Evolutionary conservation across 1,140 invertebrate genomes (phyloP).

Genomic region (Neoseiulus cucumeris): DNA sequence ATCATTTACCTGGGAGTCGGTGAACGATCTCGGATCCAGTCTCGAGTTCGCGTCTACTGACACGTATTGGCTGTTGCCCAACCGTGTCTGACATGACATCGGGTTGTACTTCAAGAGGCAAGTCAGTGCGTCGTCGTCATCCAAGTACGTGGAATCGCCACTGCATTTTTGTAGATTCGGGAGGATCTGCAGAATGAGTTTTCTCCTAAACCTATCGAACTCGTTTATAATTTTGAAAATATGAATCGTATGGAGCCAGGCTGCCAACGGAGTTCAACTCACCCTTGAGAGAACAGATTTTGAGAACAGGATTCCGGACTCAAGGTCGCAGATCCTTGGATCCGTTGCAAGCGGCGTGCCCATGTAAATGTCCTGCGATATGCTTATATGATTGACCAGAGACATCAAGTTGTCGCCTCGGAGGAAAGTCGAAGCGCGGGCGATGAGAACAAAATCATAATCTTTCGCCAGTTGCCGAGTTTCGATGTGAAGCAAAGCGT

Average conservation of each 20-base stretch:
- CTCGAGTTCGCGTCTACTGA: neutral
- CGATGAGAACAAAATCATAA: constrained; percentile 72
- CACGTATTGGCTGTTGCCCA: neutral
- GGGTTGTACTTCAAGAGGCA: neutral
- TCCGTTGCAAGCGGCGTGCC: constrained; percentile 30
- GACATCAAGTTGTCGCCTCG: constrained; percentile 46
- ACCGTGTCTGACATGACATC: neutral
- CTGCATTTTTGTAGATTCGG: neutral
- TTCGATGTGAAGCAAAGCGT: constrained; percentile 65
- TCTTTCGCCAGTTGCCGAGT: constrained; percentile 60
- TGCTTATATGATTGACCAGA: constrained; percentile 50
- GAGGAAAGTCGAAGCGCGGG: constrained; percentile 56
- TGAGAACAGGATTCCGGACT: constrained; percentile 50
- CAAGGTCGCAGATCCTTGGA: constrained; percentile 22
- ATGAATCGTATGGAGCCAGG: constrained; percentile 40
- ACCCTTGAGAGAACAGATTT: constrained; percentile 51
- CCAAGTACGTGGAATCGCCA: neutral
- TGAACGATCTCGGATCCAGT: constrained; percentile 9
- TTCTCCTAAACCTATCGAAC: no score
- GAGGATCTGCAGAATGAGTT: no score
- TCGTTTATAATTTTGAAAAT: constrained; percentile 17
- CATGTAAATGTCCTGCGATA: constrained; percentile 56
- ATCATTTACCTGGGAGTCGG: constrained; percentile 7
- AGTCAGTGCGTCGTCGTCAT: neutral
- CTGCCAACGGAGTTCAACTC: constrained; percentile 57